Evolutionary conservation across 37 sponge, comb jelly and placozoan genomes (phyloP).

Genomic region (Dysidea cf. avara): DNA sequence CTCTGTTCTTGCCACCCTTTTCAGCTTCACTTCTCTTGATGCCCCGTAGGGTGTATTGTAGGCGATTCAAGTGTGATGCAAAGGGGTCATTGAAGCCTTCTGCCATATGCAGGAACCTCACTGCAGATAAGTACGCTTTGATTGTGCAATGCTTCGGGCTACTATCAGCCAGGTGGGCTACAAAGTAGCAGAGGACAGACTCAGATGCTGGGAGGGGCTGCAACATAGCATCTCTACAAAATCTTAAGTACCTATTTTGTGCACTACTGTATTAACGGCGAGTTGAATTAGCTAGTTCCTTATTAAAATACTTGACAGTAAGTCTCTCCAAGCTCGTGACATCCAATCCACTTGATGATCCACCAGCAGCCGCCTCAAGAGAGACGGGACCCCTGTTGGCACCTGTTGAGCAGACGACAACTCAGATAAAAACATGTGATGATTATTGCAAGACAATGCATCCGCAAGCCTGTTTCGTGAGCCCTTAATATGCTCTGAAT

Average conservation of each 20-base stretch:
- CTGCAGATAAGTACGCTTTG: slow-evolving; percentile 11
- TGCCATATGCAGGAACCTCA: slow-evolving; percentile 19
- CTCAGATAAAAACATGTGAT: no score
- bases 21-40: slow-evolving; percentile 17
- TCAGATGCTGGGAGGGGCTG: no score
- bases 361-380: no score
- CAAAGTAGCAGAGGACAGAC: slow-evolving; percentile 25
- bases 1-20: not conserved
- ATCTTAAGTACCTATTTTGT: slow-evolving; percentile 8
- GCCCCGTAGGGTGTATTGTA: slow-evolving; percentile 11
- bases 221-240: not conserved
- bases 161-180: not conserved
- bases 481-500: no score
- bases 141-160: slow-evolving; percentile 19
- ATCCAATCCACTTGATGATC: no score
- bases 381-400: no score
- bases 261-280: slow-evolving; percentile 6
- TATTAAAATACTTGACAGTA: no score
- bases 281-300: slow-evolving; percentile 18
- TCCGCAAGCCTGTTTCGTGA: no score
- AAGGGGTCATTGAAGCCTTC: no score
- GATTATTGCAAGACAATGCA: no score
- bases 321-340: no score
- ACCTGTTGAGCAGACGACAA: no score
- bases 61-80: not conserved